Conservation (phyloP, 2,113 vertebrate species). For the Chrysemys picta region DNA sequence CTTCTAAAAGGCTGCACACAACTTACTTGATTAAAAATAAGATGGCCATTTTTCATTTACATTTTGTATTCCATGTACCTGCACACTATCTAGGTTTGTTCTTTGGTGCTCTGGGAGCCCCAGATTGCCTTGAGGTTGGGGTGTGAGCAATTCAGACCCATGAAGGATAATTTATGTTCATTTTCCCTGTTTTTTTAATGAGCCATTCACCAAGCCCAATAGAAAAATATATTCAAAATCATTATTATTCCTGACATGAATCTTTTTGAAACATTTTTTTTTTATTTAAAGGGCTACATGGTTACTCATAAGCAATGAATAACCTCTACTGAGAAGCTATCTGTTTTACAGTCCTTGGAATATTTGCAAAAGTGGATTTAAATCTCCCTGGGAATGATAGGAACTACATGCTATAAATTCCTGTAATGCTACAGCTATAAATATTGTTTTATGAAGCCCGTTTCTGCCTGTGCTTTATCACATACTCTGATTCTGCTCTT, state of each 20-base stretch:
- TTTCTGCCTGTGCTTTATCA: conserved; percentile 45
- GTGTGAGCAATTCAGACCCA: background rate
- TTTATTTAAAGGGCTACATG: background rate
- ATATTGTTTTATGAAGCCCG: conserved; percentile 28
- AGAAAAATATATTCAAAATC: background rate
- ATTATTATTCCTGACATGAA: background rate
- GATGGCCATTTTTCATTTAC: background rate
- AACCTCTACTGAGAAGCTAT: background rate
- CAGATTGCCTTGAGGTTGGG: background rate
- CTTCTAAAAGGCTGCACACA: background rate
- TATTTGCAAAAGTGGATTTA: conserved; percentile 49
- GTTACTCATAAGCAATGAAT: background rate
- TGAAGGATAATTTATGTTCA: background rate
- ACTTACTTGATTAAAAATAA: background rate
- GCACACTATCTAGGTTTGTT: background rate
- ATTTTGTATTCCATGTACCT: background rate
- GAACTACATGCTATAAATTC: conserved; percentile 24
- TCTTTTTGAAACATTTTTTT: background rate
- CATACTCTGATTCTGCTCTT: conserved; percentile 23
- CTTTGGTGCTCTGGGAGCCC: background rate
- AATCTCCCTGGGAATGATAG: conserved; percentile 38
- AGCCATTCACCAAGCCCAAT: background rate
- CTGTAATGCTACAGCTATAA: conserved; percentile 25
- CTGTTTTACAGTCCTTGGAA: conserved; percentile 30
- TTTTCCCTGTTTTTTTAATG: background rate